Conservation (phyloP, 2,797 vertebrate genomes). For the Cyprinella venusta region DNA sequence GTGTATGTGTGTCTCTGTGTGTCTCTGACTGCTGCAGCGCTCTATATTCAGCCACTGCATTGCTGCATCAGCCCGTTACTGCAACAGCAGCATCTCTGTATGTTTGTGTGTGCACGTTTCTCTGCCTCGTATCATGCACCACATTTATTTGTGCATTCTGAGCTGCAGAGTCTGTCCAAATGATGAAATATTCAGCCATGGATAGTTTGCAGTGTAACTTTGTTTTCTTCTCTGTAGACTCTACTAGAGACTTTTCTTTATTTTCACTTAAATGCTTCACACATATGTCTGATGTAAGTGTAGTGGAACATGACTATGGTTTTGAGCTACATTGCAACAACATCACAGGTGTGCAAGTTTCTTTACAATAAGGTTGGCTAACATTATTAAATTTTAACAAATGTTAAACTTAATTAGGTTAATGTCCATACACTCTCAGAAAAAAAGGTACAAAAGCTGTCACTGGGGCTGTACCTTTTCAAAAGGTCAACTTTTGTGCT, state of each 20-base stretch:
- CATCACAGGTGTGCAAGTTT: neutral
- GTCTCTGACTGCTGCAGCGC: constrained; percentile 34
- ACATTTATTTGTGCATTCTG: constrained; percentile 14
- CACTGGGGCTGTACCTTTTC: too few relatives aligned
- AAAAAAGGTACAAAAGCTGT: too few relatives aligned
- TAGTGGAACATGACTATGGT: neutral
- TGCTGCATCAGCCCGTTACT: constrained; percentile 51
- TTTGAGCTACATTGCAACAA: neutral
- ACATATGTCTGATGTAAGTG: neutral
- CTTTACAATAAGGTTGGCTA: neutral
- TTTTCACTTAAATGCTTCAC: neutral
- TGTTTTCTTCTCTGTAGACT: neutral
- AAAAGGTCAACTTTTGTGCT: too few relatives aligned
- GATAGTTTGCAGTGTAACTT: neutral
- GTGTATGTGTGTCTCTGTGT: neutral
- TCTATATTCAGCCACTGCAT: constrained; percentile 24
- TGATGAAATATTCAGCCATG: neutral
- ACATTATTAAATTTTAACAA: neutral
- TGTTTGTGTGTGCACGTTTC: neutral
- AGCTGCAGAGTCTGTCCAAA: neutral
- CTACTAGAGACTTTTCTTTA: neutral
- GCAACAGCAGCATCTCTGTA: neutral
- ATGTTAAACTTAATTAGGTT: neutral
- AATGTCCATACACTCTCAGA: too few relatives aligned
- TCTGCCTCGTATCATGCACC: neutral